Evolutionary conservation across 2,113 vertebrate genomes (phyloP), one percentile per base, ranked within the genome.

Genomic region (Rafetus swinhoei): DNA sequence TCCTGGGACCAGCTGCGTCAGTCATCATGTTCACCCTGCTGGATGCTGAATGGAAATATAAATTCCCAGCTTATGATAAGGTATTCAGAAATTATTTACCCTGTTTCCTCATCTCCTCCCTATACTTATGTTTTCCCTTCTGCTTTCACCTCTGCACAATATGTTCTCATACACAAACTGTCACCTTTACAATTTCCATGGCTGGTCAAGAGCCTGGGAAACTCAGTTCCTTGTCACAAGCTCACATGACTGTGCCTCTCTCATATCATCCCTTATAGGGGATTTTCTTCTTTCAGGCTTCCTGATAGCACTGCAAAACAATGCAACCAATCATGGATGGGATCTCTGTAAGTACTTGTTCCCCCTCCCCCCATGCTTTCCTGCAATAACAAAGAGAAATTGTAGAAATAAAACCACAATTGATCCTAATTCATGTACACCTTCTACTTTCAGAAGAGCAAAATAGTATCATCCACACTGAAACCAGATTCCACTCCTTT

Each of bases 271-370:
- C 22, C 90, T n/a, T 80, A 39, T 25, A 50, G 24, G 24, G 25
- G 65, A 54, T 83, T 94, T 88, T 85, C 7, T 72, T 0, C 0
- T 53, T 86, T 80, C 21, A 89, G 9, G 7, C 90, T 45, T 94
- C 39, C 54, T 69, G 82, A 55, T 55, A 95, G 14, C 15, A 84
- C 53, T 65, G 80, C 21, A 86, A 32, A 84, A 77, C 4, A 65
- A 10, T 10, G 9, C 95, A 95, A 90, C 79, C 81, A 83, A 88
- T 92, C 35, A 88, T 39, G n/a, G 86, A 4, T 90, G 2, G 72
- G 59, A 76, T 76, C 22, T 39, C 72, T 76, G 35, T 24, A 22
- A 69, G 32, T 69, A n/a, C 32, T 69, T 76, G 72, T 45, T 45
- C 45, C 3, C 21, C 22, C 14, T 25, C 22, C 21, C 12, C 21